phyloP scores from a whole-genome alignment of 2,113 vertebrate species.

The Phoxinus phoxinus region DNA sequence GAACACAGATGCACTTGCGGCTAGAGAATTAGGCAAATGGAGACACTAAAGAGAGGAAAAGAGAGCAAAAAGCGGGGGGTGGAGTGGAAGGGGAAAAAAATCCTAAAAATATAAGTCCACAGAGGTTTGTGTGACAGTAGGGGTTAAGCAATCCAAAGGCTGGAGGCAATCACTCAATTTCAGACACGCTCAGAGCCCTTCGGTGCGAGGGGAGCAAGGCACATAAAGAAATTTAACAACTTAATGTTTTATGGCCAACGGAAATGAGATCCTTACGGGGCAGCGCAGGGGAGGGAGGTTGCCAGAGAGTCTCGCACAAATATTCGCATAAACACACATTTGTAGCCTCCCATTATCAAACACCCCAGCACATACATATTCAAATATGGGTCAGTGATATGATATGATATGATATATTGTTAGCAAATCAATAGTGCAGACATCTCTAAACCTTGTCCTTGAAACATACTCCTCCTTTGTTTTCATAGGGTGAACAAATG shows the following conservation, averaged over 20 bases:
- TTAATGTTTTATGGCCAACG: conserved; percentile 73
- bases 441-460: conserved; percentile 71
- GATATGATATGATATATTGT: conserved; percentile 64
- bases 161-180: conserved; percentile 82
- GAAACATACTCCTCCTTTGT: conserved; percentile 69
- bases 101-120: conserved; percentile 75
- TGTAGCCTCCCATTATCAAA: conserved; percentile 30
- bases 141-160: conserved; percentile 78
- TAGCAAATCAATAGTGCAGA: conserved; percentile 78
- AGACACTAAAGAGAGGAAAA: conserved; percentile 31
- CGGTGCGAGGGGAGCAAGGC: conserved; percentile 67
- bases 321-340: conserved; percentile 44
- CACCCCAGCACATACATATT: conserved; percentile 27
- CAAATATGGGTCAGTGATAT: conserved; percentile 3
- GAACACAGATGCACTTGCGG: conserved; percentile 20
- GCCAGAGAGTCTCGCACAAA: conserved; percentile 40
- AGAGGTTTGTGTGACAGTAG: conserved; percentile 68
- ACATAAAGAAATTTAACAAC: conserved; percentile 78
- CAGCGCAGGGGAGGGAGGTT: conserved; percentile 62
- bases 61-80: conserved; percentile 31
- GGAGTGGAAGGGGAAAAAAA: conserved; percentile 49
- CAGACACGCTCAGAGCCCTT: conserved; percentile 74
- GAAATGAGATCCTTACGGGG: conserved; percentile 69
- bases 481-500: conserved; percentile 69
- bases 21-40: conserved; percentile 27